Evolutionary conservation across 2,888 invertebrate species (phyloP), one percentile per base, ranked within the genome.

Genomic region (Muschampia plurimacula): DNA sequence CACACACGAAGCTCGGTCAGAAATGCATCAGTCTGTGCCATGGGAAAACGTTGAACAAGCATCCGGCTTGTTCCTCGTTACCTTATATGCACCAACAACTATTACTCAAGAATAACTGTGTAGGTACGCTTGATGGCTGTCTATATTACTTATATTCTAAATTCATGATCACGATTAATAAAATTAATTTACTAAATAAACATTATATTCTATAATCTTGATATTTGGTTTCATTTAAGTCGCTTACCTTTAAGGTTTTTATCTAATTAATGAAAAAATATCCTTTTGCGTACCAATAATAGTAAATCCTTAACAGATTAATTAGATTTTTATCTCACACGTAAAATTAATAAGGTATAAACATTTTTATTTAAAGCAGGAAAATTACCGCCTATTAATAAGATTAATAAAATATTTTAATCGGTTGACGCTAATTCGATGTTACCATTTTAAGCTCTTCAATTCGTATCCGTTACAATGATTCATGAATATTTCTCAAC

Each of bases 11-110:
- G 77, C 79, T 82, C 67, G 85, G 84, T 83, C 85, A 87, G 86
- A 86, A 85, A 90, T 88, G 86, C 87, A 89, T 92, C 89, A 88
- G 83, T 83, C 81, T 85, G 79, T 81, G 83, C 85, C 88, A 91
- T 93, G 93, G 92, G 93, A 94, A 57, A 57, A 87, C 81, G 83
- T 82, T 85, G 79, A 77, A 74, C 77, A 72, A 81, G 82, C 83
- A 82, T 79, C 82, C 81, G 77, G 79, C 80, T 80, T 79, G 85
- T 92, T 90, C 91, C 90, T 88, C 84, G 85, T 88, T 82, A 85
- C 93, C 92, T 84, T 93, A 90, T 90, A 91, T 82, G 91, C 83
- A 82, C 82, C 77, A 82, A 80, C 83, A 78, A 81, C 85, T 86
- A 84, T 83, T 82, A 76, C 83, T 79, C 80, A 74, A 76, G 72